Percentiles rank a stretch among this genome's conserved stretches.
These are phyloP conservation scores for Odontomachus brunneus DNA, from an alignment of 1,140 invertebrate genomes.

Conservation along the genomic window DNA sequence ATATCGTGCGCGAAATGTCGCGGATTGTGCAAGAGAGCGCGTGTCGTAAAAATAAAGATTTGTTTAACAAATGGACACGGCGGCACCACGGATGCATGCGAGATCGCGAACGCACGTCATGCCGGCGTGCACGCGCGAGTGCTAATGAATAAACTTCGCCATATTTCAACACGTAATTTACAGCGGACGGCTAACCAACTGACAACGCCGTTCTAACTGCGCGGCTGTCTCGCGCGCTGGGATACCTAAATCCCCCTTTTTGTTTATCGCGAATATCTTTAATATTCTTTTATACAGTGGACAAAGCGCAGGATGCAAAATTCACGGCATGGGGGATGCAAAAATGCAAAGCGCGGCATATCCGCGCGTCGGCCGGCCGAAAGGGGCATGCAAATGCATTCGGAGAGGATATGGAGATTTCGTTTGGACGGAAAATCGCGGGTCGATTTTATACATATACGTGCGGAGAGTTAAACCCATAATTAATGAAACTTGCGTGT, in stretches of 20 bases:
- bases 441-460: slow-evolving; percentile 42
- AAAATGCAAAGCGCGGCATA: slow-evolving; percentile 54
- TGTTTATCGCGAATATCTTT: slow-evolving; percentile 62
- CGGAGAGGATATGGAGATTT: slow-evolving; percentile 56
- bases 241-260: slow-evolving; percentile 55
- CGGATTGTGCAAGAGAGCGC: slow-evolving; percentile 7
- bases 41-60: slow-evolving; percentile 29
- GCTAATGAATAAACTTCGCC: slow-evolving; percentile 63
- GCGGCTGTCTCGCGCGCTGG: slow-evolving; percentile 46
- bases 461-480: slow-evolving; percentile 28
- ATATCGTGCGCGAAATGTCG: background rate
- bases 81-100: slow-evolving; percentile 3
- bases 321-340: slow-evolving; percentile 50
- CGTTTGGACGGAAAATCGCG: slow-evolving; percentile 43
- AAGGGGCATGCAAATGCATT: slow-evolving; percentile 60
- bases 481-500: slow-evolving; percentile 49
- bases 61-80: slow-evolving; percentile 36
- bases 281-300: slow-evolving; percentile 54
- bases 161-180: slow-evolving; percentile 65
- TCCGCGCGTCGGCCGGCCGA: slow-evolving; percentile 8
- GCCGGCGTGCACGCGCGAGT: slow-evolving; percentile 30
- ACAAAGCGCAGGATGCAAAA: slow-evolving; percentile 58
- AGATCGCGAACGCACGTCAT: slow-evolving; percentile 16
- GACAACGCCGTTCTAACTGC: slow-evolving; percentile 65
- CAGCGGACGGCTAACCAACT: slow-evolving; percentile 62